A percentile compares a stretch with the other conserved stretches of the same genome.
These are phyloP conservation scores for Regulus satrapa DNA, from an alignment of 2,113 vertebrate species.

Conservation along the genomic window DNA sequence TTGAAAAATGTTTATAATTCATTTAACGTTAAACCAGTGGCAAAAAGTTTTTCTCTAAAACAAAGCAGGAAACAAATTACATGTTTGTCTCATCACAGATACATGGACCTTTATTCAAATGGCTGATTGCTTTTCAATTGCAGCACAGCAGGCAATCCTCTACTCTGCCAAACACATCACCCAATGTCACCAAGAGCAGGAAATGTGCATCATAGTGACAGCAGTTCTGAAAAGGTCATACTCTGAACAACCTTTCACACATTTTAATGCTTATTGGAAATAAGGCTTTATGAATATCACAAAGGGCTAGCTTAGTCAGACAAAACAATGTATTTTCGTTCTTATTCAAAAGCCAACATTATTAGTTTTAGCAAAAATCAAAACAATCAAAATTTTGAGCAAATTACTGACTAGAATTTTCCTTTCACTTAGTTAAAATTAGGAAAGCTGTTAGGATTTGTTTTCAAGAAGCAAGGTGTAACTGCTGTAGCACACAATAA, in stretches of 20 bases:
- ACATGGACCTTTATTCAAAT: neutral
- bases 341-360: neutral
- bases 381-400: neutral
- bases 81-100: neutral
- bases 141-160: neutral
- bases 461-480: neutral
- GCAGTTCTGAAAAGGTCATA: constrained; percentile 32
- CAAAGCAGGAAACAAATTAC: neutral
- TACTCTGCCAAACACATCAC: neutral
- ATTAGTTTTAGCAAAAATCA: neutral
- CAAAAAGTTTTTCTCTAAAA: neutral
- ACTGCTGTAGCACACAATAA: neutral
- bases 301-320: neutral
- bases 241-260: neutral
- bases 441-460: neutral
- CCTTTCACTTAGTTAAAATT: neutral
- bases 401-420: neutral
- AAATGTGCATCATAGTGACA: neutral
- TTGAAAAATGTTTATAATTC: neutral
- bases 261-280: neutral
- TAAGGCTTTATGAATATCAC: neutral
- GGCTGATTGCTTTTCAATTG: constrained; percentile 9
- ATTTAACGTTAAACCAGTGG: neutral
- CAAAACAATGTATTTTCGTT: no score
- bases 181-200: neutral